A percentile compares a stretch with the other conserved stretches of the same genome.
Evolutionary conservation across 2,797 vertebrate species (phyloP).

Genomic region (Trematomus bernacchii): DNA sequence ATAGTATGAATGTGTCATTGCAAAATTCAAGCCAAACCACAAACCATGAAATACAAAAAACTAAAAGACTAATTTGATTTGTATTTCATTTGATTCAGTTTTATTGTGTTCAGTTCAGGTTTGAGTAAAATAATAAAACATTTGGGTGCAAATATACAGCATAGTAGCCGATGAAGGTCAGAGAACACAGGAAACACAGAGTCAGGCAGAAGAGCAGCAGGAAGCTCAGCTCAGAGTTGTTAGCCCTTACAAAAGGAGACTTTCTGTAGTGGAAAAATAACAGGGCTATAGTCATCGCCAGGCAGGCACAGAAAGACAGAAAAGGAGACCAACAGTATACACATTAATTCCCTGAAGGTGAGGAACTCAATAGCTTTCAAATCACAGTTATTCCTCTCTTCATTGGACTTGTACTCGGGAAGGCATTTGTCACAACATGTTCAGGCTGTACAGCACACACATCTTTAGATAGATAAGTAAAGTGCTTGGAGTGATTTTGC

Average conservation of each 20-base stretch:
- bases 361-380: constrained; percentile 86
- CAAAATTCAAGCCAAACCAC: background rate
- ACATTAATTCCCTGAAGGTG: constrained; percentile 84
- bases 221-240: too few relatives aligned
- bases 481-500: constrained; percentile 68
- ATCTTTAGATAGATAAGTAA: constrained; percentile 71
- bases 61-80: background rate
- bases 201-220: too few relatives aligned
- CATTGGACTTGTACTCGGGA: constrained; percentile 84
- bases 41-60: background rate
- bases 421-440: constrained; percentile 82
- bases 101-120: constrained; percentile 84
- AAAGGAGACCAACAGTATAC: constrained; percentile 79
- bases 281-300: constrained; percentile 77
- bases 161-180: constrained; percentile 69
- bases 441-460: constrained; percentile 71
- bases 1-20: background rate
- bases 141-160: constrained; percentile 86
- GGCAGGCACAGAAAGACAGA: constrained; percentile 81
- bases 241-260: constrained; percentile 60
- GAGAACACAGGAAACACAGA: too few relatives aligned
- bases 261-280: constrained; percentile 83
- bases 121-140: constrained; percentile 84
- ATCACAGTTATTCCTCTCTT: constrained; percentile 80
- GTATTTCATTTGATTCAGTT: constrained; percentile 13